Conservation (phyloP, 2,888 invertebrate species). For the Apodemia mormo region DNA sequence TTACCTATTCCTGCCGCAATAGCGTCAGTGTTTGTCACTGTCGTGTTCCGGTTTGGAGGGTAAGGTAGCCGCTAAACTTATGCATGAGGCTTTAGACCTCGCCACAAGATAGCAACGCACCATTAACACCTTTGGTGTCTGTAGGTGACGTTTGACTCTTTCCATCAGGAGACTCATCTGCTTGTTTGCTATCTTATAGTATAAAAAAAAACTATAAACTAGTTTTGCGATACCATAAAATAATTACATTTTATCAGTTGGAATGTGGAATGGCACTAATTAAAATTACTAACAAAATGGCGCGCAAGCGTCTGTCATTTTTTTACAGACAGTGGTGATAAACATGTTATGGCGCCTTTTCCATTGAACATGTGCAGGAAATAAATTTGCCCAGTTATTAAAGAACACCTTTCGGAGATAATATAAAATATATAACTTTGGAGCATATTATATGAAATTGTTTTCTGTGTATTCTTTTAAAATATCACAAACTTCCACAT, state of each 20-base stretch:
- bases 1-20: no score
- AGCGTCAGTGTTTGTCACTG: no score
- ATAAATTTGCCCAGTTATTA: background rate
- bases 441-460: background rate
- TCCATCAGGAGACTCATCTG: no score
- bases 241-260: background rate
- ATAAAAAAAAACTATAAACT: background rate
- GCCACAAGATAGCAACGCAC: no score
- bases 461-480: no score
- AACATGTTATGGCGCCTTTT: constrained; percentile 9
- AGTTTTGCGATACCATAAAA: background rate
- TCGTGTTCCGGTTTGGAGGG: no score
- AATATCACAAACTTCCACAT: no score
- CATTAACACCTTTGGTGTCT: no score
- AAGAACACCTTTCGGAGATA: background rate
- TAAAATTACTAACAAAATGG: constrained; percentile 1
- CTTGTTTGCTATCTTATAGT: no score
- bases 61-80: no score
- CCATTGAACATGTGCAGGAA: background rate
- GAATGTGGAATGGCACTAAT: background rate
- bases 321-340: background rate
- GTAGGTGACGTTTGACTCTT: no score
- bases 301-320: constrained; percentile 7
- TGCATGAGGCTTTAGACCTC: no score
- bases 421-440: background rate